Percentiles rank a stretch among this genome's conserved stretches.
Conservation (phyloP, 2,888 invertebrate genomes). For the Linnaemya tessellans region DNA sequence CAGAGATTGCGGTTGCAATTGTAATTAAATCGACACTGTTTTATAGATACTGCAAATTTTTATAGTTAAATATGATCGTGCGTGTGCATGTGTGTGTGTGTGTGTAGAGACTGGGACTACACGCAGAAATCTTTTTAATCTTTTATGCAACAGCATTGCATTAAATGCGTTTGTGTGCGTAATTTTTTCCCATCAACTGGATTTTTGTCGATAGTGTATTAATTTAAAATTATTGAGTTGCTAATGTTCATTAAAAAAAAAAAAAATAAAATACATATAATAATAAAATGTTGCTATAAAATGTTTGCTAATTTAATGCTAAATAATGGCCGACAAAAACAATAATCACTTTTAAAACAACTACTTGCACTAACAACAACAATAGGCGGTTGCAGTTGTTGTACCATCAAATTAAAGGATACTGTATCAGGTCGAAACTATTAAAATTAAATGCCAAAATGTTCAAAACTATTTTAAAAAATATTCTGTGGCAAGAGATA, state of each 20-base stretch:
- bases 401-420: slow-evolving; percentile 56
- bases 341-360: slow-evolving; percentile 43
- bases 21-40: slow-evolving; percentile 81
- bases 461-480: slow-evolving; percentile 49
- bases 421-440: slow-evolving; percentile 51
- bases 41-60: slow-evolving; percentile 70
- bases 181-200: slow-evolving; percentile 70
- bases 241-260: slow-evolving; percentile 73
- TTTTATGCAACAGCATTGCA: slow-evolving; percentile 51
- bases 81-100: neutral
- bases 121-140: slow-evolving; percentile 46
- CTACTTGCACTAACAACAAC: neutral
- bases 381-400: slow-evolving; percentile 10
- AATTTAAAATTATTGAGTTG: slow-evolving; percentile 78
- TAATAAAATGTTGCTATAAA: slow-evolving; percentile 64
- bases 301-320: slow-evolving; percentile 62
- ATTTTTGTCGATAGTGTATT: slow-evolving; percentile 72
- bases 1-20: slow-evolving; percentile 81
- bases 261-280: neutral
- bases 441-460: slow-evolving; percentile 45
- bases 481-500: slow-evolving; percentile 51
- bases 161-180: slow-evolving; percentile 64
- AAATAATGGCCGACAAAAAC: slow-evolving; percentile 53
- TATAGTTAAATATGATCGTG: slow-evolving; percentile 32
- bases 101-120: no score